A percentile compares a stretch with the other conserved stretches of the same genome.
Evolutionary conservation across 2,113 vertebrate species (phyloP).

Genomic region (Prietella phreatophila): DNA sequence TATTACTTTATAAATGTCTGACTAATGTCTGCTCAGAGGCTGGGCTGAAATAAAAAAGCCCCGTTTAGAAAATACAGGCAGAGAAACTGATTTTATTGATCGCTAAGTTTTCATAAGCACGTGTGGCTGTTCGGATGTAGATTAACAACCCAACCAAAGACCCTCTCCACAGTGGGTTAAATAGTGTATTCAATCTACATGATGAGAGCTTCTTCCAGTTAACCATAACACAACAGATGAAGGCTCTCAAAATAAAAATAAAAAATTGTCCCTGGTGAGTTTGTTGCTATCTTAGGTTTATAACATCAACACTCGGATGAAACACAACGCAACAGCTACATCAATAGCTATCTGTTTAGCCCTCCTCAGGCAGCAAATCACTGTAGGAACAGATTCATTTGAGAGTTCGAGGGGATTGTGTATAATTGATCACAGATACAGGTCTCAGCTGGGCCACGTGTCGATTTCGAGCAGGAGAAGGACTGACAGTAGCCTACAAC

Average conservation of each 20-base stretch:
- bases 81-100: neutral
- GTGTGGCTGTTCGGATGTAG: neutral
- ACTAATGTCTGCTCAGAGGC: neutral
- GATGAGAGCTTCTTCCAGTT: neutral
- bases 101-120: neutral
- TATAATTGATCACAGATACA: conserved; percentile 28
- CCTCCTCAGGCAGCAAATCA: conserved; percentile 44
- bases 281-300: conserved; percentile 61
- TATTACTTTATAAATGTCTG: neutral
- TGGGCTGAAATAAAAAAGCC: neutral
- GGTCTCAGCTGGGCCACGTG: conserved; percentile 20
- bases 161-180: conserved; percentile 1
- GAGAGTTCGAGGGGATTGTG: conserved; percentile 17
- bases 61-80: neutral
- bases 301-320: conserved; percentile 58
- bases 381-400: conserved; percentile 28
- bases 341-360: conserved; percentile 55
- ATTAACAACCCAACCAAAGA: neutral
- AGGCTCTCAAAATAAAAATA: neutral
- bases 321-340: conserved; percentile 61
- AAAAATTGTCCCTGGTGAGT: conserved; percentile 47
- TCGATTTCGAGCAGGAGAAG: conserved; percentile 8
- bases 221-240: neutral
- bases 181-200: neutral
- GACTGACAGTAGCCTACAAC: neutral